Conservation (phyloP, 1,140 invertebrate genomes). For the Philopotamus ludificatus region DNA sequence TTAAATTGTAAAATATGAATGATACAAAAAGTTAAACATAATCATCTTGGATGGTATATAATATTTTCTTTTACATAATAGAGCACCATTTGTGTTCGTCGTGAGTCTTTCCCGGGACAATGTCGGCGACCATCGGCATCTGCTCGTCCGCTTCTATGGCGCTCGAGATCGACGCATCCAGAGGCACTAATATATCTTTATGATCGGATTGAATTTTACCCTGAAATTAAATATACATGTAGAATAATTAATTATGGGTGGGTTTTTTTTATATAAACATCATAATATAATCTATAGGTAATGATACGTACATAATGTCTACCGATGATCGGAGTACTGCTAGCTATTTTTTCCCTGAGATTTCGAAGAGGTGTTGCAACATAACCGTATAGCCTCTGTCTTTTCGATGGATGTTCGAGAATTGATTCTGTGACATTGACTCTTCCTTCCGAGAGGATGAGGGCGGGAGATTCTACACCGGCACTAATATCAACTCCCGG, state of each 20-base stretch:
- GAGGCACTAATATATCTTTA: background rate
- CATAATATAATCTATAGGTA: background rate
- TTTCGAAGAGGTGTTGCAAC: slow-evolving; percentile 44
- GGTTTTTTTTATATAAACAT: background rate
- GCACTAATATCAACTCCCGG: slow-evolving; percentile 8
- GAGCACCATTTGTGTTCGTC: slow-evolving; percentile 47
- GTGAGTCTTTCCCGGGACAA: slow-evolving; percentile 10
- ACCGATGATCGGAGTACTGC: slow-evolving; percentile 36
- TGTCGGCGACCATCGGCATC: slow-evolving; percentile 20
- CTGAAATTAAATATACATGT: background rate
- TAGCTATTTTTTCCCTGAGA: slow-evolving; percentile 32
- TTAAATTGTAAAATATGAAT: no score
- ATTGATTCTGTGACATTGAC: slow-evolving; percentile 5
- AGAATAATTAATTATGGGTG: background rate
- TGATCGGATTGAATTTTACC: background rate
- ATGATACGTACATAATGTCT: slow-evolving; percentile 4
- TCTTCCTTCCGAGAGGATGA: slow-evolving; percentile 7
- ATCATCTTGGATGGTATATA: no score
- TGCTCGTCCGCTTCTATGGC: background rate
- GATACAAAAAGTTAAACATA: no score
- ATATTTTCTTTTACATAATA: slow-evolving; percentile 46
- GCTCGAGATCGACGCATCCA: background rate
- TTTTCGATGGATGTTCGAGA: slow-evolving; percentile 36
- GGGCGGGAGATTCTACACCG: slow-evolving; percentile 1
- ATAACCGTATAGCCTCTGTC: slow-evolving; percentile 44